Evolutionary conservation across 2,797 vertebrate species (phyloP), one percentile per base, ranked within the genome.

Genomic region (Tolypeutes matacus): DNA sequence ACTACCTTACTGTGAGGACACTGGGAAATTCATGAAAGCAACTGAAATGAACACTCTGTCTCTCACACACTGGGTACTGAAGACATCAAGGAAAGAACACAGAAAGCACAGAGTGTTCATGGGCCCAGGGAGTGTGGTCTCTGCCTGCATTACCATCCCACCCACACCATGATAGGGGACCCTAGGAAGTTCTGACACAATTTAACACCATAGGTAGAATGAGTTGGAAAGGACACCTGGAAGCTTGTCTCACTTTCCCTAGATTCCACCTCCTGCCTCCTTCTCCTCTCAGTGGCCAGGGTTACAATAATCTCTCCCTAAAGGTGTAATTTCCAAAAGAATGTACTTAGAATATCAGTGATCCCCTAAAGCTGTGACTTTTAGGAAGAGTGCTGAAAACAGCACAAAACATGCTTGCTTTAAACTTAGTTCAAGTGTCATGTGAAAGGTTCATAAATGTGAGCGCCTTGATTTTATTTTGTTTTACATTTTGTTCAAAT

Each of bases 251-350:
- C 49, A 78, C 31, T 80, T 39, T 73, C 23, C 20, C 15, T 2
- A 76, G 7, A 64, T 93, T 78, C 89, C 77, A 27, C 25, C 67
- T 42, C 34, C 46, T 23, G 21, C 18, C 20, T 7, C 1, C 42
- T 21, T 2, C 39, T 21, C 2, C 3, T 5, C 65, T 39, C 67
- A 14, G 5, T 53, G 56, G 13, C 34, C 64, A 46, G 80, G 27
- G 13, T 42, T 53, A 93, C 7, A 84, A 42, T 29, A 56, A 89
- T 42, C 39, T 69, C 15, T 56, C 51, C 65, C 73, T 83, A 7
- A 91, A 75, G 86, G 23, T 42, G 1, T 70, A 85, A 85, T 93
- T 93, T 92, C 70, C 42, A 69, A 34, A 65, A 84, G 31, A 86
- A n/a, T 4, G 84, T 86, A 51, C 7, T 10, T 60, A 49, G 83